These are phyloP conservation scores for Desmodus rotundus DNA, from an alignment of 2,113 vertebrate species.

Conservation along the genomic window DNA sequence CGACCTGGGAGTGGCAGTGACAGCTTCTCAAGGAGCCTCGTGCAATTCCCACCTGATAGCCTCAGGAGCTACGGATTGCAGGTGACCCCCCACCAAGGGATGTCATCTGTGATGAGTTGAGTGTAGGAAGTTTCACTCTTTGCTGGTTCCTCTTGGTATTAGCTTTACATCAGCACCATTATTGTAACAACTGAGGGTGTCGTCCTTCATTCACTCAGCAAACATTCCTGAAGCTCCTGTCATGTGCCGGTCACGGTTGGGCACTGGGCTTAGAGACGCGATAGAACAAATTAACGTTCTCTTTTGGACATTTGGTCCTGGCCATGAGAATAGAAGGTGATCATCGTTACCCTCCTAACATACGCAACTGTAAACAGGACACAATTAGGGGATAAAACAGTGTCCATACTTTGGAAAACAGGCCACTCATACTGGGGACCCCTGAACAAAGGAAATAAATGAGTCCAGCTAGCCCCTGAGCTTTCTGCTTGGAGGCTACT, in stretches of 20 bases:
- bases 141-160: neutral
- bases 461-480: neutral
- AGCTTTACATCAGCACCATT: neutral
- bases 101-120: neutral
- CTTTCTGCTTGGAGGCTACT: neutral
- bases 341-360: neutral
- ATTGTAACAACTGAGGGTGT: neutral
- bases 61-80: accelerated
- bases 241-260: neutral
- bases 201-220: neutral
- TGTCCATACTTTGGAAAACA: neutral
- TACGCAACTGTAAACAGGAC: neutral
- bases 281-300: neutral
- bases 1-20: no score
- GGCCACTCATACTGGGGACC: neutral
- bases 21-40: neutral
- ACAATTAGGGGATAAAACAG: neutral
- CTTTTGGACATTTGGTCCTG: neutral
- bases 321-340: neutral
- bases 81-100: neutral
- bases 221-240: neutral
- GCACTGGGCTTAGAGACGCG: neutral
- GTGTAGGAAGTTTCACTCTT: neutral
- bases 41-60: neutral
- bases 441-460: neutral